Percentiles rank a stretch among this genome's conserved stretches.
Conservation (phyloP, 2,888 invertebrate genomes). For the Atethmia centrago region DNA sequence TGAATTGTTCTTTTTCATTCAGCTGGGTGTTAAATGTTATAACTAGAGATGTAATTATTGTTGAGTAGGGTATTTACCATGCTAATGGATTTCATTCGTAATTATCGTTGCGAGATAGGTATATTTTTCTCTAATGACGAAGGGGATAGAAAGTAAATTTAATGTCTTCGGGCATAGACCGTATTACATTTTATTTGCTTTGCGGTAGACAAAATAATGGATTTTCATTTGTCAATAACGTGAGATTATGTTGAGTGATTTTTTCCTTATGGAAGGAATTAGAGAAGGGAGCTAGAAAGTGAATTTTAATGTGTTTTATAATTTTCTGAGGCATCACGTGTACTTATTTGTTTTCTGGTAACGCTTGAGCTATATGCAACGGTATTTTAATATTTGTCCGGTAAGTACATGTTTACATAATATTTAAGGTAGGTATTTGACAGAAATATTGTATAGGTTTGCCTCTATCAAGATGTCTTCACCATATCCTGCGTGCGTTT, state of each 20-base stretch:
- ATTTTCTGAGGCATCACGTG: not conserved
- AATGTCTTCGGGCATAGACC: not conserved
- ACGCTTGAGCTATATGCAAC: not conserved
- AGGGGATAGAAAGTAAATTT: not conserved
- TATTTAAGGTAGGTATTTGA: not conserved
- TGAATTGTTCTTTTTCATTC: constrained; percentile 53
- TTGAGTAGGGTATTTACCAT: constrained; percentile 17
- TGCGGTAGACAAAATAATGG: constrained; percentile 6
- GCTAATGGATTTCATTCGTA: constrained; percentile 31
- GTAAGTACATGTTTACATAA: constrained; percentile 21
- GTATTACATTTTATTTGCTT: constrained; percentile 1
- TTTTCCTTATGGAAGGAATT: not conserved
- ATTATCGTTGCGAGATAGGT: not conserved
- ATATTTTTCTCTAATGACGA: not conserved
- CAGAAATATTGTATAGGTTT: not conserved
- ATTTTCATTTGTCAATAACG: constrained; percentile 2
- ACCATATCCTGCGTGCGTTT: no score
- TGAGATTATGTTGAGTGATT: not conserved
- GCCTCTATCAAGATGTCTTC: not conserved
- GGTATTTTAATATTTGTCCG: not conserved
- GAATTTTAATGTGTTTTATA: constrained; percentile 22
- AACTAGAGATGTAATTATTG: constrained; percentile 30
- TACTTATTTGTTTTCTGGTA: constrained; percentile 37
- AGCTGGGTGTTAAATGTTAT: constrained; percentile 41
- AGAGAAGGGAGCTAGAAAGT: constrained; percentile 6